A percentile compares a stretch with the other conserved stretches of the same genome.
Conservation (phyloP, 2,797 vertebrate genomes). For the Melopsittacus undulatus region DNA sequence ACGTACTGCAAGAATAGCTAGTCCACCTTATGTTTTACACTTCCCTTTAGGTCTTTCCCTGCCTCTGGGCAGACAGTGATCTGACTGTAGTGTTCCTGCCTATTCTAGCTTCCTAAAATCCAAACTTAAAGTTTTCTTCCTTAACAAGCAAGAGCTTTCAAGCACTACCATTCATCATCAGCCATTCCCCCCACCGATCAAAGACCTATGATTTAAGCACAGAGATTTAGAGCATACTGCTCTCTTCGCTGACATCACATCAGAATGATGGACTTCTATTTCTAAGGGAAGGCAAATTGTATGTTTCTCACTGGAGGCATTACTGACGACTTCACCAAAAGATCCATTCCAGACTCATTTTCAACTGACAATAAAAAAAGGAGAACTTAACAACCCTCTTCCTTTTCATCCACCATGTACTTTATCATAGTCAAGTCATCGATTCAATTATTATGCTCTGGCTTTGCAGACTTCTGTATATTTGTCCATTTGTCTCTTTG, state of each 20-base stretch:
- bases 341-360: constrained; percentile 23
- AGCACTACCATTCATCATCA: background rate
- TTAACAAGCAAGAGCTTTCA: background rate
- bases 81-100: background rate
- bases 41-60: background rate
- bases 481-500: constrained; percentile 55
- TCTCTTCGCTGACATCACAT: background rate
- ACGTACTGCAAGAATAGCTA: background rate
- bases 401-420: background rate
- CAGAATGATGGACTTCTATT: constrained; percentile 21
- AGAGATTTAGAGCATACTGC: background rate
- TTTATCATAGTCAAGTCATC: constrained; percentile 52
- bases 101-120: background rate
- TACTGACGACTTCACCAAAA: constrained; percentile 18
- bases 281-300: background rate
- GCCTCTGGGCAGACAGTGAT: background rate
- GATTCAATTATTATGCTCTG: constrained; percentile 37
- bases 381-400: constrained; percentile 31
- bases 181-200: background rate
- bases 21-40: background rate
- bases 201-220: background rate
- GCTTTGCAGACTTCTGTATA: constrained; percentile 25
- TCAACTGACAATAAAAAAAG: constrained; percentile 42
- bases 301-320: constrained; percentile 25
- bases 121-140: background rate